Conservation (phyloP, 1,140 invertebrate species). For the Anoplolepis gracilipes region DNA sequence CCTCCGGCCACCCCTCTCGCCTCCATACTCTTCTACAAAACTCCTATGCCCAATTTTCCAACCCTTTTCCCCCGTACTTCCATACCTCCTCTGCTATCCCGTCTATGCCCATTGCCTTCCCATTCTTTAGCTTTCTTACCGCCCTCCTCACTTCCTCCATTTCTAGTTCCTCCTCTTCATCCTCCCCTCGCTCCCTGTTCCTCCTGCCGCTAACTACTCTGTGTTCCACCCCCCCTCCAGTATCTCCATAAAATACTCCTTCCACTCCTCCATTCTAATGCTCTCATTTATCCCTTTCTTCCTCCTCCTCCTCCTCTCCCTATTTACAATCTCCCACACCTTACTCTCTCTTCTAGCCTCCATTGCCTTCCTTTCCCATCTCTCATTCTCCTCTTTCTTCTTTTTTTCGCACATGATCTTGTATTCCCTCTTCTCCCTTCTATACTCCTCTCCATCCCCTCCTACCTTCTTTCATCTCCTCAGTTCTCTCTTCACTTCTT, state of each 20-base stretch:
- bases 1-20: too few species aligned
- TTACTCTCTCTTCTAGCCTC: background rate
- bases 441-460: background rate
- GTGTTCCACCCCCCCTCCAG: background rate
- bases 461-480: background rate
- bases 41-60: too few species aligned
- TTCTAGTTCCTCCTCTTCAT: too few species aligned
- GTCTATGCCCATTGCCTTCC: too few species aligned
- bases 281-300: background rate
- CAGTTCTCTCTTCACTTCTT: background rate
- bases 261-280: background rate
- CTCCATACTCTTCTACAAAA: too few species aligned
- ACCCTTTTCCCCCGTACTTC: too few species aligned
- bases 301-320: background rate
- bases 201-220: too few species aligned
- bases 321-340: background rate
- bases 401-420: background rate
- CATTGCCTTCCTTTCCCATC: background rate
- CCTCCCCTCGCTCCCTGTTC: too few species aligned
- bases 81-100: too few species aligned
- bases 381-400: background rate
- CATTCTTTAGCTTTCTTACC: too few species aligned
- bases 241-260: background rate
- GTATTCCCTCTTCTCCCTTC: background rate
- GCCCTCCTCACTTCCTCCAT: too few species aligned